Evolutionary conservation across 2,888 invertebrate species (phyloP).

Genomic region (Ennomos quercinarius): DNA sequence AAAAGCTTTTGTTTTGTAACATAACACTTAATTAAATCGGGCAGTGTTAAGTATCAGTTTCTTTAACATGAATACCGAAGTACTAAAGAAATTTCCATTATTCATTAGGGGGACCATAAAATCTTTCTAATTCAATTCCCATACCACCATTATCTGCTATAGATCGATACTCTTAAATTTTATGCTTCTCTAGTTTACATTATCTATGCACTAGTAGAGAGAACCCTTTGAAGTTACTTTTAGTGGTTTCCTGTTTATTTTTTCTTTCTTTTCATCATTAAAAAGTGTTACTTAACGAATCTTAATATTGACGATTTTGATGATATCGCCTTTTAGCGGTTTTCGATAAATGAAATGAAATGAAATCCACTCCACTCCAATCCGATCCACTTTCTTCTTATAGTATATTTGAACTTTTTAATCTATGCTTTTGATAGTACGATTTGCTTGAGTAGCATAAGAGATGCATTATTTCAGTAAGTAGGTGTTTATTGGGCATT

Average conservation of each 20-base stretch:
- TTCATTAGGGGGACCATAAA: constrained; percentile 39
- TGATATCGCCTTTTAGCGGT: constrained; percentile 16
- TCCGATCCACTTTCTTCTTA: neutral
- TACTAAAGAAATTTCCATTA: constrained; percentile 37
- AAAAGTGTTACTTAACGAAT: constrained; percentile 28
- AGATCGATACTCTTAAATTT: constrained; percentile 44
- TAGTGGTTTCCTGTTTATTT: constrained; percentile 50
- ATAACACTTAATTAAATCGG: constrained; percentile 1
- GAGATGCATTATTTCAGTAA: no score
- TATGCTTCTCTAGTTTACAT: constrained; percentile 43
- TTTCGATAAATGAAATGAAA: no score
- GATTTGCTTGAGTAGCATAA: no score
- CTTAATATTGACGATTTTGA: constrained; percentile 28
- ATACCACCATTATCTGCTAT: constrained; percentile 37
- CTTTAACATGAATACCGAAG: constrained; percentile 21
- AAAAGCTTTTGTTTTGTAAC: neutral
- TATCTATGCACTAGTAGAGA: constrained; percentile 41
- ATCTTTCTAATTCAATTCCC: constrained; percentile 38
- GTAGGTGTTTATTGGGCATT: no score
- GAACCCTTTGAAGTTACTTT: constrained; percentile 46
- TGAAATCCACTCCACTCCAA: no score
- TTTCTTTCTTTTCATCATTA: constrained; percentile 40
- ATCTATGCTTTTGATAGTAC: neutral
- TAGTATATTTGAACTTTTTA: constrained; percentile 7
- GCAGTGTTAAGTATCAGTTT: constrained; percentile 13